Base-by-base conservation (phyloP, 2,797 vertebrate genomes). In the Netta rufina region DNA sequence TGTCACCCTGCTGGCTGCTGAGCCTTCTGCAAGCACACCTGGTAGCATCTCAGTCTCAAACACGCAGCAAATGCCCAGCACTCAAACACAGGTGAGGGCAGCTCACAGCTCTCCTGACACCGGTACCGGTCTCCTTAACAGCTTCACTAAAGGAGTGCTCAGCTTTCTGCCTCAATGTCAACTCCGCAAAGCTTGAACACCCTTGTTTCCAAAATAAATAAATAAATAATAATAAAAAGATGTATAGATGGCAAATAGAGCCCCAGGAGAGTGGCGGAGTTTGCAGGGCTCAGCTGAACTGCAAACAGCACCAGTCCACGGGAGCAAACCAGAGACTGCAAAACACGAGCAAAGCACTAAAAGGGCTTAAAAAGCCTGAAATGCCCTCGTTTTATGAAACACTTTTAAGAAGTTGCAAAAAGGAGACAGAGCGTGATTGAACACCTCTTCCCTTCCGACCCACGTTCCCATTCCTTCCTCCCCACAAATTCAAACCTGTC, bases 401-500 rank as follows among this genome's bases (percentile, higher is more conserved):
- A 9, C 32, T 92, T 92, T 82, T 69, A 0, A 71, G 60, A 79
- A 89, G 66, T 79, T 73, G 83, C 49, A 15, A 32, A 93, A 87
- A 74, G 28, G 64, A 90, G 56, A 70, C 1, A 10, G 14, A 66
- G 51, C 19, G 51, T 69, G 64, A 94, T 10, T 33, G 49, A 94
- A 65, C 12, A 11, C 47, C 78, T 88, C 56, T 78, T 79, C 61
- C 20, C 45, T 75, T 79, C 73, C 62, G 30, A 54, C 5, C 11
- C 49, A n/a, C 0, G 0, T 62, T 3, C 61, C 17, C 78, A 53
- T 75, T 95, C 74, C 43, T 90, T 43, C 38, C 66, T 73, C 85
- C 82, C 78, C 81, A 92, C 81, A 57, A 95, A 95, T 87, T 83
- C 90, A 74, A 72, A 80, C 77, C 58, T 39, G 17, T n/a, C 80